Evolutionary conservation across 2,888 invertebrate species (phyloP).

Genomic region (Pegoplata infirma): DNA sequence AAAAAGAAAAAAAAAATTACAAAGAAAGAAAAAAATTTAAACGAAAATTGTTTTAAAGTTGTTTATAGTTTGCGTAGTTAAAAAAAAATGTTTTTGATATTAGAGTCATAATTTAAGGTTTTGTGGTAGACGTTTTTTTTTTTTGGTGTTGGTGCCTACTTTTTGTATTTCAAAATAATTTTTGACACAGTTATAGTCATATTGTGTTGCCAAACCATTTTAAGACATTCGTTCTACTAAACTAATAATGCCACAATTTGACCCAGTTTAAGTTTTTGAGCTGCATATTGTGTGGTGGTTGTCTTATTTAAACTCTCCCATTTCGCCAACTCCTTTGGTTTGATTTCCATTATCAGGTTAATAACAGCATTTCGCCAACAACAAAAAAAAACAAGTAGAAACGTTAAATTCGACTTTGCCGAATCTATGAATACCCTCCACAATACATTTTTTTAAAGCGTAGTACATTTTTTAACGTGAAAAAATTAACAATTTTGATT

Average conservation of each 20-base stretch:
- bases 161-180: constrained; percentile 12
- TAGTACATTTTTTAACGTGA: no score
- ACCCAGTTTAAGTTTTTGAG: constrained; percentile 66
- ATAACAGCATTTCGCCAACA: constrained; percentile 45
- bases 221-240: constrained; percentile 67
- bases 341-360: constrained; percentile 57
- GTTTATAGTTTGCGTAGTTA: constrained; percentile 25
- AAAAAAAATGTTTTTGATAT: constrained; percentile 45
- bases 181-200: constrained; percentile 25
- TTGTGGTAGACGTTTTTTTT: constrained; percentile 11
- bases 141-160: background rate
- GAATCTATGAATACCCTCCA: no score
- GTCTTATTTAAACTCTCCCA: background rate
- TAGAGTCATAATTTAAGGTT: constrained; percentile 53
- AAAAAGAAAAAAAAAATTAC: background rate
- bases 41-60: constrained; percentile 29
- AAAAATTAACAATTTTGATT: no score
- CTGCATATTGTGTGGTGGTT: background rate
- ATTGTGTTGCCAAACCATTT: constrained; percentile 32
- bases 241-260: constrained; percentile 69
- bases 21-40: no score
- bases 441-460: no score
- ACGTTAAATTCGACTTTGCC: no score
- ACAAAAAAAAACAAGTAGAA: no score
- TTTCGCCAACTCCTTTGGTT: constrained; percentile 44